These are phyloP conservation scores for Thumatha senex DNA, from an alignment of 2,888 invertebrate species.

Conservation along the genomic window DNA sequence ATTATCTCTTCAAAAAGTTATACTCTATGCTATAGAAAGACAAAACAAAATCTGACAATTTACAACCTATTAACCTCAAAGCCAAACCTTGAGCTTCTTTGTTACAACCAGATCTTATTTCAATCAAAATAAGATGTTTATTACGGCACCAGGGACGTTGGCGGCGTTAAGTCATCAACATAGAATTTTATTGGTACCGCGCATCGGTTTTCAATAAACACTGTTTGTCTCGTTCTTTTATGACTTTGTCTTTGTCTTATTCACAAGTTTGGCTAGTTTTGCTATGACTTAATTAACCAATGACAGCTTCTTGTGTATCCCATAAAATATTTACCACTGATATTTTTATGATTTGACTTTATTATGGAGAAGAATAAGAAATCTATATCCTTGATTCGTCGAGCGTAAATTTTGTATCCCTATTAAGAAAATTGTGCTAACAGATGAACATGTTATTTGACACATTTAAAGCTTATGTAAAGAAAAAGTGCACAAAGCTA, in stretches of 20 bases:
- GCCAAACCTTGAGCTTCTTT: constrained; percentile 14
- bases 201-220: constrained; percentile 62
- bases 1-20: too few relatives aligned
- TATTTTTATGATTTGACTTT: constrained; percentile 14
- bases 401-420: too few relatives aligned
- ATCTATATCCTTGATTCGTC: too few relatives aligned
- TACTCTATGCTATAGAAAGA: too few relatives aligned
- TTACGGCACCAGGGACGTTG: constrained; percentile 27
- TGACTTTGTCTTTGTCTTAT: constrained; percentile 22
- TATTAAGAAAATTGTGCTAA: too few relatives aligned
- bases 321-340: constrained; percentile 18
- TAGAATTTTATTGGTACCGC: constrained; percentile 38
- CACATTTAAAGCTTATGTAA: too few relatives aligned
- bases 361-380: not conserved
- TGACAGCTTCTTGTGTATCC: constrained; percentile 7
- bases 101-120: constrained; percentile 30
- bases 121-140: constrained; percentile 41
- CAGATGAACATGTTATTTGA: too few relatives aligned
- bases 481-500: too few relatives aligned
- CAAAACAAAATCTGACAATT: not conserved
- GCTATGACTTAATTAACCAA: constrained; percentile 29
- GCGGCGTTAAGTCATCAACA: constrained; percentile 38
- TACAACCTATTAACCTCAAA: constrained; percentile 1
- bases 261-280: constrained; percentile 23
- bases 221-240: constrained; percentile 40